Conservation (phyloP, 2,797 vertebrate genomes). For the Ficedula albicollis region DNA sequence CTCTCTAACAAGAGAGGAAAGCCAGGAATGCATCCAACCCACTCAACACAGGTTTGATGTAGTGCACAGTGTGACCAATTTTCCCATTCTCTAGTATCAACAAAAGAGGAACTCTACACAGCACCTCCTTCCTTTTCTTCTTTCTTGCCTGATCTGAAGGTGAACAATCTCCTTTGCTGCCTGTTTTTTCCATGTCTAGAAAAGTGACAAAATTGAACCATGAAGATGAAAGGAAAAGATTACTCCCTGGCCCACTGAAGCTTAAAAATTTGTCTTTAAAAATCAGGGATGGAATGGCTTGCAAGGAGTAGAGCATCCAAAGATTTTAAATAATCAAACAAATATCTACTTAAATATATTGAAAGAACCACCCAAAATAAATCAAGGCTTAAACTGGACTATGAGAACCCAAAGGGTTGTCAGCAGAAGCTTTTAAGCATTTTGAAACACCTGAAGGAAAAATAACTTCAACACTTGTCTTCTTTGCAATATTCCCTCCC, state of each 20-base stretch:
- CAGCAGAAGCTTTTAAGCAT: not conserved
- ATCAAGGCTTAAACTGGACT: not conserved
- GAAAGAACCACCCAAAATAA: not conserved
- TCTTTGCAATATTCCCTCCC: not conserved
- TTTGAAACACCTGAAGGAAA: not conserved
- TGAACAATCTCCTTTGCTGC: not conserved
- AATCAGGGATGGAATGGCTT: not conserved
- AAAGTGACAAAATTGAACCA: not conserved
- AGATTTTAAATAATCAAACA: not conserved
- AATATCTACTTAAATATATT: not conserved
- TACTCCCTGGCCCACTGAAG: not conserved
- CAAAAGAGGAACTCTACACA: not conserved
- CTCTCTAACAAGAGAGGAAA: not conserved
- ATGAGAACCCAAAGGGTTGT: not conserved
- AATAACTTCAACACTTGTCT: not conserved
- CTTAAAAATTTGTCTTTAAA: not conserved
- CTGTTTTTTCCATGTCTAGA: not conserved
- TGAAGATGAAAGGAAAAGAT: not conserved
- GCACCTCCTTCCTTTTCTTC: not conserved
- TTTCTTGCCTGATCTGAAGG: not conserved
- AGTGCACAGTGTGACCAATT: not conserved
- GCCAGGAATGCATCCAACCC: not conserved
- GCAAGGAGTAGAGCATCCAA: not conserved
- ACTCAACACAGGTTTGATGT: fast-evolving
- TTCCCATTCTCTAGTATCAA: not conserved